Base-by-base conservation (phyloP, 2,888 invertebrate genomes). In the Platynereis dumerilii region DNA sequence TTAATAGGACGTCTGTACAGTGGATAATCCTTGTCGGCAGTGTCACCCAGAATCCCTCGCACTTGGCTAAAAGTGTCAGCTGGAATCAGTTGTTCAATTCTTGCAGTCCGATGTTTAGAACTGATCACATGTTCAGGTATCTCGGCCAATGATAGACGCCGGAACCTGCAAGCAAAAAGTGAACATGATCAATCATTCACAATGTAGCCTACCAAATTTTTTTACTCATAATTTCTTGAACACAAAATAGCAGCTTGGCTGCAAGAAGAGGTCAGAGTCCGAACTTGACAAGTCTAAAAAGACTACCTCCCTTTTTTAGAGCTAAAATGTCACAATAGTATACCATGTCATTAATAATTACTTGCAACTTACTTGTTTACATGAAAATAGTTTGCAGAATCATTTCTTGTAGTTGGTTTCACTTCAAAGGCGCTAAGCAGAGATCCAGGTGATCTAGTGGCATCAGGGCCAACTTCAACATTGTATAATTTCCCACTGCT, bases 381-480 rank as follows among this genome's bases (percentile, higher is more conserved):
- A 48, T 48, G 48, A 22, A 48, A 48, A n/a, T 48, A 48, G 48
- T 48, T 48, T 5, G n/a, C 17, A 20, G n/a, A 22, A n/a, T 48
- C n/a, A 48, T 48, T n/a, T n/a, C n/a, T n/a, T n/a, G n/a, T n/a
- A n/a, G n/a, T n/a, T 20, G 48, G 48, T 48, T 5, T n/a, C 48
- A 48, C 48, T n/a, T 48, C 7, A n/a, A 10, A 22, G 22, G 7
- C 7, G 48, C 22, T 48, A 5, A 48, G 3, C n/a, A 48, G 17
- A 48, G 48, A 48, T 48, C 22, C 22, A n/a, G n/a, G n/a, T 22
- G 17, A 10, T n/a, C 17, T 48, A 22, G n/a, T 22, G 3, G n/a
- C n/a, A 20, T 48, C 20, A 5, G 48, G 48, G 22, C 20, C 48
- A 20, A 48, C 20, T 22, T 48, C 48, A n/a, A 48, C 7, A 48